Percentiles rank a stretch among this genome's conserved stretches.
These are phyloP conservation scores for Ceratina australensis DNA, from an alignment of 1,140 invertebrate species.

Conservation along the genomic window DNA sequence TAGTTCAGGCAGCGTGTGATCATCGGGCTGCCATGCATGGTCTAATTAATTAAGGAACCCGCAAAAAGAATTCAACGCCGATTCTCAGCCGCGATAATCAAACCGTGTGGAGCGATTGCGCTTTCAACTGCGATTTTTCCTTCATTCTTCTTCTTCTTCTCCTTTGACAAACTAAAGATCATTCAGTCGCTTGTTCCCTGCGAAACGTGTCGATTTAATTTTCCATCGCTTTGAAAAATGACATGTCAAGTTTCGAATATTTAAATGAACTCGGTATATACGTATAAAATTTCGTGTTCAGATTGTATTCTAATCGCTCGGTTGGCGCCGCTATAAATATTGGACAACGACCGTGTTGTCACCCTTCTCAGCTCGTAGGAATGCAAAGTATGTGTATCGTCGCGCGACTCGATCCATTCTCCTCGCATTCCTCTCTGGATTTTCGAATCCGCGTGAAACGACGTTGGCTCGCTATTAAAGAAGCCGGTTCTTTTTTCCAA, in stretches of 20 bases:
- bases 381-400: constrained; percentile 1
- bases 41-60: constrained; percentile 51
- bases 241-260: too few species aligned
- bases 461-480: background rate
- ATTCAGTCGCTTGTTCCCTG: too few species aligned
- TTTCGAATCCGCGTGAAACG: background rate
- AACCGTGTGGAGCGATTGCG: constrained; percentile 7
- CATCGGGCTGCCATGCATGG: constrained; percentile 22
- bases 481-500: background rate
- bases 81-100: constrained; percentile 32
- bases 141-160: background rate
- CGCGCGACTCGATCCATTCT: constrained; percentile 23
- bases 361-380: background rate
- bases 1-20: constrained; percentile 41
- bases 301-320: background rate
- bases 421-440: constrained; percentile 27
- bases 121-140: background rate
- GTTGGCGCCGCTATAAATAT: constrained; percentile 45
- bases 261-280: too few species aligned
- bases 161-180: background rate
- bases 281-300: background rate
- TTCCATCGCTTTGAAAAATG: too few species aligned
- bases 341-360: background rate
- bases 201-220: background rate
- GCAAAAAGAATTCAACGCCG: constrained; percentile 38